Percentiles rank a stretch among this genome's conserved stretches.
These are phyloP conservation scores for Clistopyga incitator DNA, from an alignment of 2,888 invertebrate species.

Conservation along the genomic window DNA sequence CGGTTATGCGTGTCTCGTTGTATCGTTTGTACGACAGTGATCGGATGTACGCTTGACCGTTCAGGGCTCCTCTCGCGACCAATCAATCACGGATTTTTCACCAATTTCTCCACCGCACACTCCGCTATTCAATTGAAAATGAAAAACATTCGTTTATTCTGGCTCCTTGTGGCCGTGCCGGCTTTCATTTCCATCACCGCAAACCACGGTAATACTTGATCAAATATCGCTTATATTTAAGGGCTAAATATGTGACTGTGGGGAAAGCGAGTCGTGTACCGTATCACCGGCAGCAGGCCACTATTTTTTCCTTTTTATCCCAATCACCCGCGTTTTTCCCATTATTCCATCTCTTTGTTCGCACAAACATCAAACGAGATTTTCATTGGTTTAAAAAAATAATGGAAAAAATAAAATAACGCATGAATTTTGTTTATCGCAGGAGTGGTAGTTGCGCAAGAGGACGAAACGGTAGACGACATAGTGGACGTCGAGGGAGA, in stretches of 20 bases:
- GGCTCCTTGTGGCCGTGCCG: constrained; percentile 89
- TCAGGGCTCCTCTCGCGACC: no score
- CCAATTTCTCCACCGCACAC: background rate
- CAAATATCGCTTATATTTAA: constrained; percentile 28
- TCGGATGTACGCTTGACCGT: constrained; percentile 57
- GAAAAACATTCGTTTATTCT: constrained; percentile 89
- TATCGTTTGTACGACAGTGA: constrained; percentile 62
- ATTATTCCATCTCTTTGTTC: no score
- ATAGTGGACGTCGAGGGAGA: constrained; percentile 87
- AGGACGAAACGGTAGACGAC: constrained; percentile 86
- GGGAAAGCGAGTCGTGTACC: background rate
- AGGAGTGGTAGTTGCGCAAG: constrained; percentile 87
- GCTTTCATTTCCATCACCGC: constrained; percentile 89
- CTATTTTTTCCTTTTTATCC: constrained; percentile 1
- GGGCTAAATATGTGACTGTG: constrained; percentile 31
- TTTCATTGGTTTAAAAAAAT: no score
- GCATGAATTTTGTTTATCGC: constrained; percentile 78
- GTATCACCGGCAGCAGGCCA: background rate
- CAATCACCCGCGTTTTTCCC: constrained; percentile 24
- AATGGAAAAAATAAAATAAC: no score
- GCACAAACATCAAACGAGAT: constrained; percentile 29
- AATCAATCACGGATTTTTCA: constrained; percentile 17
- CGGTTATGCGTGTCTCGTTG: constrained; percentile 68
- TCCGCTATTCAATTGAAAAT: constrained; percentile 82
- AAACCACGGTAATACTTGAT: constrained; percentile 87